These are phyloP conservation scores for crab-eating macaque (Macaca fascicularis) DNA, from an alignment of 2,113 vertebrate genomes.

Conservation along the genomic window DNA sequence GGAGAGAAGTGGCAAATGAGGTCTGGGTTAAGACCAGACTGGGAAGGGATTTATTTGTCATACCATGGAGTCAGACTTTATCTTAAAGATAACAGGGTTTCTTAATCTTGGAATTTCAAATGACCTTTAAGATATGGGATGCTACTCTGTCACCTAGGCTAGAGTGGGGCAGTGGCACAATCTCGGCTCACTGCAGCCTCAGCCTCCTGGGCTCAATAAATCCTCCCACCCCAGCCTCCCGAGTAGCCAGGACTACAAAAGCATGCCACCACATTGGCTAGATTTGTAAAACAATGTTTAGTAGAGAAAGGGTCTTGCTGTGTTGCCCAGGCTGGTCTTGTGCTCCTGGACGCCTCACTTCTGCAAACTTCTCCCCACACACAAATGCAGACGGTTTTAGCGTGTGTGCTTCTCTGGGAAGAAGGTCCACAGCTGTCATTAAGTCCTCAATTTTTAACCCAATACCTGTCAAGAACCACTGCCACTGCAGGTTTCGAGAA, in stretches of 20 bases:
- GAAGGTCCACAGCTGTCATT: neutral
- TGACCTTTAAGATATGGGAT: neutral
- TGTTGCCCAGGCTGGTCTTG: too few relatives aligned
- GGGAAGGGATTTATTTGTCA: neutral
- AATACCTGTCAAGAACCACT: fast-evolving
- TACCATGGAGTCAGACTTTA: neutral
- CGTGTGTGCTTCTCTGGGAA: neutral
- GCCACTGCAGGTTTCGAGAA: fast-evolving
- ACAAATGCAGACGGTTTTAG: neutral
- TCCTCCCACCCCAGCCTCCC: too few relatives aligned
- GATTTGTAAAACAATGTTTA: too few relatives aligned
- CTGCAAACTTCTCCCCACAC: neutral
- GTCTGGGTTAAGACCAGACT: fast-evolving
- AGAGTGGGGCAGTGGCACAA: too few relatives aligned
- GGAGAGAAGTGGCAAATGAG: neutral
- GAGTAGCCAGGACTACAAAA: too few relatives aligned
- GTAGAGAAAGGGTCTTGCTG: too few relatives aligned
- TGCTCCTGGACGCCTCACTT: neutral
- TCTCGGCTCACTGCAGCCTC: too few relatives aligned
- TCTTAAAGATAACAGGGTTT: neutral
- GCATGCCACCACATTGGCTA: too few relatives aligned
- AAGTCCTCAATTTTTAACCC: neutral
- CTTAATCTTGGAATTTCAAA: neutral
- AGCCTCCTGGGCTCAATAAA: too few relatives aligned
- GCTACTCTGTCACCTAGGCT: too few relatives aligned